A percentile compares a stretch with the other conserved stretches of the same genome.
These are phyloP conservation scores for Thamnaconus septentrionalis DNA, from an alignment of 2,113 vertebrate species.

Conservation along the genomic window DNA sequence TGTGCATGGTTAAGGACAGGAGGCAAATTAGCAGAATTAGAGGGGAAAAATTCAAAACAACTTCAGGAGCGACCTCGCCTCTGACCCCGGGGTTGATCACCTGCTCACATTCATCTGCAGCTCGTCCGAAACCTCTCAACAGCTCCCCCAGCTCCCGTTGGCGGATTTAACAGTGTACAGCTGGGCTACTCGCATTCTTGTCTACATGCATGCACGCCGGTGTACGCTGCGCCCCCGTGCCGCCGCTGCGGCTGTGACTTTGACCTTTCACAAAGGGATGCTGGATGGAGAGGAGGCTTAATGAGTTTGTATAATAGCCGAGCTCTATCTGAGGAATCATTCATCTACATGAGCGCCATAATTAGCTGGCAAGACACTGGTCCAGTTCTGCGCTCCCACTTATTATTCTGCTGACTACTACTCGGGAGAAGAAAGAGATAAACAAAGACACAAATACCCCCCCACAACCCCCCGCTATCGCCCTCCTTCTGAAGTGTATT, in stretches of 20 bases:
- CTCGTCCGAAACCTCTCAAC: slow-evolving; percentile 19
- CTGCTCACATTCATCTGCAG: slow-evolving; percentile 46
- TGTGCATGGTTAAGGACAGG: slow-evolving; percentile 40
- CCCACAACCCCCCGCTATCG: not conserved
- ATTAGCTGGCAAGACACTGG: slow-evolving; percentile 69
- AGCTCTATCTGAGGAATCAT: slow-evolving; percentile 69
- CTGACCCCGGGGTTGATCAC: slow-evolving; percentile 64
- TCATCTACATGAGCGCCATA: slow-evolving; percentile 68
- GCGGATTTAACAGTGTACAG: slow-evolving; percentile 32
- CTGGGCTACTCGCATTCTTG: slow-evolving; percentile 14
- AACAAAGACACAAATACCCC: slow-evolving; percentile 54
- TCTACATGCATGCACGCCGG: slow-evolving; percentile 19
- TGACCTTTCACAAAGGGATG: slow-evolving; percentile 68
- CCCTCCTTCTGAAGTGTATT: slow-evolving; percentile 42
- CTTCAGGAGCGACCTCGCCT: slow-evolving; percentile 46
- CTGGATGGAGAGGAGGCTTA: slow-evolving; percentile 62
- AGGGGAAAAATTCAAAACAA: slow-evolving; percentile 44
- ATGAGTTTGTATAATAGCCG: slow-evolving; percentile 74
- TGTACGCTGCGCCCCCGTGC: slow-evolving; percentile 35
- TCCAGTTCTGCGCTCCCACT: slow-evolving; percentile 60
- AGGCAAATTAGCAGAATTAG: slow-evolving; percentile 61
- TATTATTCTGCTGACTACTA: slow-evolving; percentile 66
- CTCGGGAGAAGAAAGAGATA: slow-evolving; percentile 57
- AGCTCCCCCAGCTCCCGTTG: slow-evolving; percentile 18
- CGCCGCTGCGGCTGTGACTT: slow-evolving; percentile 55